Evolutionary conservation across 2,113 vertebrate species (phyloP), one percentile per base, ranked within the genome.

Genomic region (Carassius carassius): DNA sequence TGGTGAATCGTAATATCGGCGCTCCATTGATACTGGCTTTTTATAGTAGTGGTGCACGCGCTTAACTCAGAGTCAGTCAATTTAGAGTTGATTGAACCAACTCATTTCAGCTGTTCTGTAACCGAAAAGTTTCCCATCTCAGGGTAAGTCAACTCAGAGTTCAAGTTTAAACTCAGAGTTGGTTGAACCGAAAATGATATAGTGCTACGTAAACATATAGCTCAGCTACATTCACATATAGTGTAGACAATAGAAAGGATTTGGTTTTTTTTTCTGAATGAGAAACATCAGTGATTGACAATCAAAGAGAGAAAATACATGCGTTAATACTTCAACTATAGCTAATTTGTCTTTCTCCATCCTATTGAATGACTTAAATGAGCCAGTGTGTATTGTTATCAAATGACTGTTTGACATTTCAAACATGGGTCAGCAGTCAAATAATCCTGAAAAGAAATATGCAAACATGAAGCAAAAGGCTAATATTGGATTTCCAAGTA

Each of bases 331-430:
- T 74, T 35, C 44, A 73, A 47, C 73, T 86, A 78, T 13, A 54
- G 76, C 74, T 73, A 87, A 88, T 70, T 80, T 82, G 83, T 63
- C 77, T 54, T 78, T 73, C 14, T 58, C 37, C 63, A 23, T 21
- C n/a, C 74, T 78, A 63, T 49, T 56, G 80, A 54, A 21, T 84
- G 75, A 35, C 67, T 80, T 82, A 35, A 75, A 32, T 58, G 32
- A 83, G 60, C 51, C 54, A 77, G 17, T 35, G 29, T 85, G 25
- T n/a, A 62, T 87, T 67, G 77, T 86, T 78, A 85, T 51, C 79
- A 85, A 63, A 77, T 83, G 75, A 86, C 41, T 63, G 56, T 65
- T 23, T 25, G 79, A 17, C 19, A 41, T 62, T 35, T 74, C 80
- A 56, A 65, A 76, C 56, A 70, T 58, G 25, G 29, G 75, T 74